Conservation (phyloP, 2,797 vertebrate genomes). For the Buceros bicornis region DNA sequence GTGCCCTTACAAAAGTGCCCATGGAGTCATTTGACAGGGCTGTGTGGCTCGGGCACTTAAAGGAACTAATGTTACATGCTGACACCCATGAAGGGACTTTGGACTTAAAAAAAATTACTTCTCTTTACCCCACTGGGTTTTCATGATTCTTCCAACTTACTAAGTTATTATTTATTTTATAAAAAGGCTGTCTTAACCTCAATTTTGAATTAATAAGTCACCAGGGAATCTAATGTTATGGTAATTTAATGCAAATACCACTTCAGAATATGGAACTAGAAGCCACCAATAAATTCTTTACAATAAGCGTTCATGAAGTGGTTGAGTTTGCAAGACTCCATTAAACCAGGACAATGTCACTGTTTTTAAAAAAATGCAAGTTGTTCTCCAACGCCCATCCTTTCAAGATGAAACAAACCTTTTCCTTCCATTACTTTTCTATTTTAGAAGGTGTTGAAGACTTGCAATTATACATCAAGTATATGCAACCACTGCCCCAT, state of each 20-base stretch:
- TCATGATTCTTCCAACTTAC: constrained; percentile 1
- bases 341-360: not conserved
- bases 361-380: not conserved
- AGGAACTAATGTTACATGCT: constrained; percentile 21
- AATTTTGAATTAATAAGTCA: constrained; percentile 23
- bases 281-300: not conserved
- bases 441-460: not conserved
- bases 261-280: not conserved
- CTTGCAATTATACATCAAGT: not conserved
- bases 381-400: not conserved
- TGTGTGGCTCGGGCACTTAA: constrained; percentile 39
- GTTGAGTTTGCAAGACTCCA: not conserved
- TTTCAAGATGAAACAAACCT: not conserved
- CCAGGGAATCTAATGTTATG: not conserved
- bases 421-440: not conserved
- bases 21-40: not conserved
- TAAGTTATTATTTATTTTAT: constrained; percentile 31
- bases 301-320: not conserved
- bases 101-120: constrained; percentile 16
- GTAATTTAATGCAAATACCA: constrained; percentile 27
- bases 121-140: not conserved
- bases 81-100: not conserved
- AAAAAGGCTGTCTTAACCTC: constrained; percentile 11
- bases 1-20: not conserved
- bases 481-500: not conserved